Conservation (phyloP, 2,797 vertebrate genomes). For the Picus viridis region DNA sequence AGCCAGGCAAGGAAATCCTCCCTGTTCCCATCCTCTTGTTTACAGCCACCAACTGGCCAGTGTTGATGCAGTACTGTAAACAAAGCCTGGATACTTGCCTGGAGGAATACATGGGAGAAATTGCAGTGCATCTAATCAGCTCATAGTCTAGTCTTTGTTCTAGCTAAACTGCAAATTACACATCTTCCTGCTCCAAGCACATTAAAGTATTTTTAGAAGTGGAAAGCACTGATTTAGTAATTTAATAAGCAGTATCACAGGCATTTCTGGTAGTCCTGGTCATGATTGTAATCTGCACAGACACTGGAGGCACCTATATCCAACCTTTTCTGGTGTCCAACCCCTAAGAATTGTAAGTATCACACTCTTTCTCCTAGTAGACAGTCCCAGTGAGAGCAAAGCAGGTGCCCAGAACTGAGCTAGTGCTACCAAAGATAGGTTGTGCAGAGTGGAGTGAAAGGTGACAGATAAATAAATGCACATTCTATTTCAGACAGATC, state of each 20-base stretch:
- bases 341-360: background rate
- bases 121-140: background rate
- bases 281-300: background rate
- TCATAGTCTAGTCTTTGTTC: background rate
- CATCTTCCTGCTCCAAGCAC: background rate
- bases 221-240: background rate
- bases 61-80: background rate
- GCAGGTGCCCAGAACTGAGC: background rate
- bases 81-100: background rate
- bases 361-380: background rate
- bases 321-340: background rate
- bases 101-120: background rate
- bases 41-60: background rate
- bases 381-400: background rate
- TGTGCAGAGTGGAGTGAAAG: background rate
- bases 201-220: background rate
- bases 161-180: conserved; percentile 1
- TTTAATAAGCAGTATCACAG: background rate
- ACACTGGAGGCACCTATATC: background rate
- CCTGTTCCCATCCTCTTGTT: background rate
- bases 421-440: background rate
- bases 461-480: background rate
- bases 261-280: background rate
- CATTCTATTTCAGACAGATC: background rate
- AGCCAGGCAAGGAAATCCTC: background rate